Evolutionary conservation across 1,140 invertebrate genomes (phyloP).

Genomic region (Drosophila malerkotliana): DNA sequence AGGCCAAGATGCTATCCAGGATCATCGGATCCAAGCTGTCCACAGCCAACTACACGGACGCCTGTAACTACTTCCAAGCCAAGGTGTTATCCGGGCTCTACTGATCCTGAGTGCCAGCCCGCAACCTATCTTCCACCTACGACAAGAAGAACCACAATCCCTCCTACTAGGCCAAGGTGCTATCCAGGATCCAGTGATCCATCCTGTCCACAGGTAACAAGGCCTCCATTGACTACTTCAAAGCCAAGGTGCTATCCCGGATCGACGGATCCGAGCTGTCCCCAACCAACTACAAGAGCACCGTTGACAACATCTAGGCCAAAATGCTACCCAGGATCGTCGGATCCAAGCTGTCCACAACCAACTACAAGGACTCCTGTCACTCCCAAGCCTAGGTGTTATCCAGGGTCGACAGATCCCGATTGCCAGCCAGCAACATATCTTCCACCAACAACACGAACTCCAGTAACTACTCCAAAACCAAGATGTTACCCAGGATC

Average conservation of each 20-base stretch:
- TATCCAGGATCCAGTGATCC: slow-evolving; percentile 43
- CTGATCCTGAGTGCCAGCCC: slow-evolving; percentile 56
- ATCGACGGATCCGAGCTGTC: slow-evolving; percentile 82
- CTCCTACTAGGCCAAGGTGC: slow-evolving; percentile 18
- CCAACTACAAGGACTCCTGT: not conserved
- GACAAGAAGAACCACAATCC: slow-evolving; percentile 47
- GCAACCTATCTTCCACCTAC: slow-evolving; percentile 24
- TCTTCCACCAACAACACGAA: not conserved
- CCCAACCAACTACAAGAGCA: slow-evolving; percentile 22
- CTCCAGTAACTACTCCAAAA: slow-evolving; percentile 35
- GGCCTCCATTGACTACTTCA: not conserved
- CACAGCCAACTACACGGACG: not conserved
- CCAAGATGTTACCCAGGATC: slow-evolving; percentile 61
- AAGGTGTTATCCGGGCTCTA: slow-evolving; percentile 69
- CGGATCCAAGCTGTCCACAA: slow-evolving; percentile 66
- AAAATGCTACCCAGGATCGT: slow-evolving; percentile 84
- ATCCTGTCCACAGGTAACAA: slow-evolving; percentile 22
- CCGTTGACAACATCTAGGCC: slow-evolving; percentile 83
- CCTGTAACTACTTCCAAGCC: slow-evolving; percentile 25
- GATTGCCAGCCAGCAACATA: slow-evolving; percentile 20
- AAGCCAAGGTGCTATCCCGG: not conserved
- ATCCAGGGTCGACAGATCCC: slow-evolving; percentile 77
- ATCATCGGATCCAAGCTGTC: slow-evolving; percentile 77
- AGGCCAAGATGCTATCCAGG: slow-evolving; percentile 84
- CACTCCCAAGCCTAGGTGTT: slow-evolving; percentile 34